Conservation (phyloP, 1,140 invertebrate genomes). For the Drosophila sproati region DNA sequence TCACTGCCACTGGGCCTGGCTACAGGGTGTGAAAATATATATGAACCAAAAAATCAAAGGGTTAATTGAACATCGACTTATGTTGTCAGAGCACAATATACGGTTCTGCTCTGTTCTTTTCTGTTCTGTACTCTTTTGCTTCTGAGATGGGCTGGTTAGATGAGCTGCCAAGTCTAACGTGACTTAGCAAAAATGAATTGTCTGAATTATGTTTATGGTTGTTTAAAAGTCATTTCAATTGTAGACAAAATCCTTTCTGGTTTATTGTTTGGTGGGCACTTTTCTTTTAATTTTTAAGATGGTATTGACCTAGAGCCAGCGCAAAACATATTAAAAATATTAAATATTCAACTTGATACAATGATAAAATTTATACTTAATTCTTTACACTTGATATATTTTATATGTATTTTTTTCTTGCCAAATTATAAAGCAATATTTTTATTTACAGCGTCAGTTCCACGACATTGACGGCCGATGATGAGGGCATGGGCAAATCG, state of each 20-base stretch:
- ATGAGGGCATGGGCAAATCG: conserved; percentile 51
- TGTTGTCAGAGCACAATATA: background rate
- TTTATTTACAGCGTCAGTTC: conserved; percentile 34
- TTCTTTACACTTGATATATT: too few relatives aligned
- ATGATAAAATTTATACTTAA: too few relatives aligned
- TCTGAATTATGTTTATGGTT: background rate
- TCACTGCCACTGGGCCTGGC: conserved; percentile 19
- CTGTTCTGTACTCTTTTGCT: too few relatives aligned
- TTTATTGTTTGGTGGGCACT: too few relatives aligned
- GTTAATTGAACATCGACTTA: conserved; percentile 62
- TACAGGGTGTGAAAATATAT: conserved; percentile 47
- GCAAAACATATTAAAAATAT: too few relatives aligned
- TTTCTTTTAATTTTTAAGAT: too few relatives aligned
- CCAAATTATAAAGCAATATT: background rate
- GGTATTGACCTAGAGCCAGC: too few relatives aligned
- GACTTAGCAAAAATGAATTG: background rate
- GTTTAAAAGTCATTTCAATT: too few relatives aligned
- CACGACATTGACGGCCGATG: conserved; percentile 29
- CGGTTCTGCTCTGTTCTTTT: background rate
- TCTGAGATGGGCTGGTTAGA: background rate
- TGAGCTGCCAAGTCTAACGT: background rate
- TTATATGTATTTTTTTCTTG: too few relatives aligned
- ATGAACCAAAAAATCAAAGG: conserved; percentile 56
- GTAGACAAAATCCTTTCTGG: too few relatives aligned
- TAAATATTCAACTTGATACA: too few relatives aligned